These are phyloP conservation scores for Nyctibius bracteatus DNA, from an alignment of 2,113 vertebrate genomes.

Conservation along the genomic window DNA sequence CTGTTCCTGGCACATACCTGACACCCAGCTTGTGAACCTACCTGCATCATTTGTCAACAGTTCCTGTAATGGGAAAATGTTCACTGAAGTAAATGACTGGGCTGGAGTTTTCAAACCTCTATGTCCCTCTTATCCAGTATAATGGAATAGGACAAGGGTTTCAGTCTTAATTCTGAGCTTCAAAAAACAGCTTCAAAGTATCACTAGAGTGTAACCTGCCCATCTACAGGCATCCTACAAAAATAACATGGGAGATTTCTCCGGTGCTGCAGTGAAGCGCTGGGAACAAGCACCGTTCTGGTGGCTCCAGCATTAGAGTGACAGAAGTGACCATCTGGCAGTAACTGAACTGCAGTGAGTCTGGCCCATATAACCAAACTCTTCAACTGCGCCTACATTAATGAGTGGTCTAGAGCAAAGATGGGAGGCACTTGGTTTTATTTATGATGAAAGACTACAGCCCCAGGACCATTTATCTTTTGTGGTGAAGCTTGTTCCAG, in stretches of 20 bases:
- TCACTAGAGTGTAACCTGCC: not conserved
- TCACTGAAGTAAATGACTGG: not conserved
- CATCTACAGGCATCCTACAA: not conserved
- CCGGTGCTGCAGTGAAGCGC: accelerated
- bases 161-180: not conserved
- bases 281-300: not conserved
- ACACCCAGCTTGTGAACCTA: not conserved
- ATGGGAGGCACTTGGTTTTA: not conserved
- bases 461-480: not conserved
- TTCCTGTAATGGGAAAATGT: not conserved
- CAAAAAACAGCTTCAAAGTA: not conserved
- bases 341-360: not conserved
- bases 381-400: not conserved
- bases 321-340: not conserved
- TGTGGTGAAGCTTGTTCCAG: not conserved
- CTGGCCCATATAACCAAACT: not conserved
- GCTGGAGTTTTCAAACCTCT: not conserved
- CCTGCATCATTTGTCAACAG: not conserved
- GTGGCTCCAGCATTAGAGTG: not conserved
- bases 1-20: not conserved
- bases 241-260: not conserved
- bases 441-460: not conserved
- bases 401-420: not conserved
- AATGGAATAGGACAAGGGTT: not conserved
- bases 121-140: not conserved